Percentiles rank a stretch among this genome's conserved stretches.
These are phyloP conservation scores for Thryonomys swinderianus DNA, from an alignment of 2,113 vertebrate genomes.

Conservation along the genomic window DNA sequence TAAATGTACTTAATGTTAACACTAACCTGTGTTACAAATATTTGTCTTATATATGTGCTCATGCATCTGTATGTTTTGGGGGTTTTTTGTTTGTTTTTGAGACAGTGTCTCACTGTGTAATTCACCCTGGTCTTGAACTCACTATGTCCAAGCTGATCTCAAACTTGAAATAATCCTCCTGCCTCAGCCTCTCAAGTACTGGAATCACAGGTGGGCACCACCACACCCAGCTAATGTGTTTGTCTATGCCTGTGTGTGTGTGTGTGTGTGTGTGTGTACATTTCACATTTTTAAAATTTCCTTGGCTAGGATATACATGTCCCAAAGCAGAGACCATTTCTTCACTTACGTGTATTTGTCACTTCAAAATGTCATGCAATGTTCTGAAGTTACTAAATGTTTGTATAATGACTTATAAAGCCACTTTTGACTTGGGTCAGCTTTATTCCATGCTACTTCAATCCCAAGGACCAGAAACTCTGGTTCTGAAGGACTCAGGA, in stretches of 20 bases:
- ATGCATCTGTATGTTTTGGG: neutral
- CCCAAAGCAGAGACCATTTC: neutral
- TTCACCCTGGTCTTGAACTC: neutral
- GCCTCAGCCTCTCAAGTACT: neutral
- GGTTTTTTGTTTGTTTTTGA: neutral
- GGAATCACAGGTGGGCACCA: neutral
- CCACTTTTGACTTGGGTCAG: neutral
- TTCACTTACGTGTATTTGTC: slow-evolving; percentile 23
- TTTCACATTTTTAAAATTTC: neutral
- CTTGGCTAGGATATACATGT: neutral
- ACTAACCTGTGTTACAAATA: slow-evolving; percentile 16
- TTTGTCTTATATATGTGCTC: neutral
- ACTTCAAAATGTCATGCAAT: neutral
- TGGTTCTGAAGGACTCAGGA: neutral
- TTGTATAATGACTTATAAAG: neutral
- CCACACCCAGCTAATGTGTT: neutral
- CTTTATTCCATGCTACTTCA: neutral
- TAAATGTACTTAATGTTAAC: slow-evolving; percentile 2
- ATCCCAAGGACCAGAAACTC: neutral
- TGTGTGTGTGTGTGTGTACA: neutral
- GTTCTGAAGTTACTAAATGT: neutral
- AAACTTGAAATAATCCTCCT: neutral
- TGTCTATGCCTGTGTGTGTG: neutral
- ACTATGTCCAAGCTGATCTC: neutral
- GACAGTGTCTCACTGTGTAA: neutral